A percentile compares a stretch with the other conserved stretches of the same genome.
These are phyloP conservation scores for Lucifuga dentata DNA, from an alignment of 2,113 vertebrate species.

Conservation along the genomic window DNA sequence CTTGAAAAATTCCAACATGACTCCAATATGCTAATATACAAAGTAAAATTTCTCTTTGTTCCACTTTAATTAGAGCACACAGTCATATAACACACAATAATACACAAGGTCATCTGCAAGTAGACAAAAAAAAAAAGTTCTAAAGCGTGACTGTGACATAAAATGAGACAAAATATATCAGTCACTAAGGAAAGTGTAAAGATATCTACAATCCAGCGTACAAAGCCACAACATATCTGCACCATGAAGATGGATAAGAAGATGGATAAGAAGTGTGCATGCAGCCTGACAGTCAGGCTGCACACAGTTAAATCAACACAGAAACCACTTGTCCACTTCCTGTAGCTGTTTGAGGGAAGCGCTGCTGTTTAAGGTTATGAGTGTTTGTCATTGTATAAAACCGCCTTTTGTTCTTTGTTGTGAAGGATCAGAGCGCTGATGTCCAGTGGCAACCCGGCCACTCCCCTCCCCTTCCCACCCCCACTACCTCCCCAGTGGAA, in stretches of 20 bases:
- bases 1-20: slow-evolving; percentile 6
- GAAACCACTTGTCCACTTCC: slow-evolving; percentile 12
- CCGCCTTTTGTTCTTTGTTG: slow-evolving; percentile 46
- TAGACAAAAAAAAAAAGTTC: not conserved
- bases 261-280: slow-evolving; percentile 2
- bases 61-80: slow-evolving; percentile 27
- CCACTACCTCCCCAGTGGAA: slow-evolving; percentile 22
- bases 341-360: slow-evolving; percentile 43
- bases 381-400: slow-evolving; percentile 60
- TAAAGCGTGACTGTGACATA: not conserved
- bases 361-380: slow-evolving; percentile 52
- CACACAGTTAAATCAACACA: slow-evolving; percentile 6
- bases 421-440: slow-evolving; percentile 71
- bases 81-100: not conserved
- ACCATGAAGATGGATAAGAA: slow-evolving; percentile 1
- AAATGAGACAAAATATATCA: not conserved
- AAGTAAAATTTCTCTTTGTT: slow-evolving; percentile 15
- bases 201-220: not conserved
- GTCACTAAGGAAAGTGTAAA: not conserved
- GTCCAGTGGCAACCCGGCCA: slow-evolving; percentile 58
- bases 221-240: slow-evolving; percentile 1
- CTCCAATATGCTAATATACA: not conserved
- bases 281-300: not conserved
- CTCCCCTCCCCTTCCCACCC: not conserved
- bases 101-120: slow-evolving; percentile 13